A percentile compares a stretch with the other conserved stretches of the same genome.
phyloP scores from a whole-genome alignment of 2,113 vertebrate genomes.

The Coreoperca whiteheadi region DNA sequence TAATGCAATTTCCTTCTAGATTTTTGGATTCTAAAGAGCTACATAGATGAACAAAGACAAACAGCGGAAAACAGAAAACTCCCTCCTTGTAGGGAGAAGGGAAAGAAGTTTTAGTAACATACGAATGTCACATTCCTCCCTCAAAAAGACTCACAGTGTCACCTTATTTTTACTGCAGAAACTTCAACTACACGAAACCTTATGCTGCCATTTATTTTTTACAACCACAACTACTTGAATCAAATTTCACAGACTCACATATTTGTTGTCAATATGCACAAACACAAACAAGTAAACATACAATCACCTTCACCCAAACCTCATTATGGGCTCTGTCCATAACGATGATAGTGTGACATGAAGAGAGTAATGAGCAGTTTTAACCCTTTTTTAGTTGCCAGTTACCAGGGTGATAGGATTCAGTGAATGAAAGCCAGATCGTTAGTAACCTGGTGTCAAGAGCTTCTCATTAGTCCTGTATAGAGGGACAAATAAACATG shows the following conservation, averaged over 20 bases:
- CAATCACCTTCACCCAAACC: conserved; percentile 25
- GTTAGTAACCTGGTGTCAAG: conserved; percentile 78
- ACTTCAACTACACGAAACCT: background rate
- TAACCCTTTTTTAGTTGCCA: conserved; percentile 41
- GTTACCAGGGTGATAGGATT: conserved; percentile 55
- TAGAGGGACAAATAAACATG: conserved; percentile 62
- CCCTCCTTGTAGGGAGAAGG: background rate
- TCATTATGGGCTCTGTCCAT: conserved; percentile 37
- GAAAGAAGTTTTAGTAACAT: conserved; percentile 54
- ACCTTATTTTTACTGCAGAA: conserved; percentile 45
- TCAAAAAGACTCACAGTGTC: conserved; percentile 59
- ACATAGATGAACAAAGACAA: background rate
- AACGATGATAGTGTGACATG: conserved; percentile 46
- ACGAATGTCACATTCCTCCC: conserved; percentile 72
- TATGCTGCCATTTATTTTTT: conserved; percentile 12
- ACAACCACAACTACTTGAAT: background rate
- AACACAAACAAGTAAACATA: conserved; percentile 32
- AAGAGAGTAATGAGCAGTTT: conserved; percentile 47
- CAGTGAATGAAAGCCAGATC: conserved; percentile 66
- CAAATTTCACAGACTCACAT: background rate
- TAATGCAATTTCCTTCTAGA: conserved; percentile 56
- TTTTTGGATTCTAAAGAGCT: conserved; percentile 35
- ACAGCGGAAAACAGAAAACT: background rate
- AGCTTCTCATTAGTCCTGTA: conserved; percentile 71
- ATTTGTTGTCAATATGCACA: background rate